Percentiles rank a stretch among this genome's conserved stretches.
Evolutionary conservation across 2,888 invertebrate genomes (phyloP).

Genomic region (Aplocera efformata): DNA sequence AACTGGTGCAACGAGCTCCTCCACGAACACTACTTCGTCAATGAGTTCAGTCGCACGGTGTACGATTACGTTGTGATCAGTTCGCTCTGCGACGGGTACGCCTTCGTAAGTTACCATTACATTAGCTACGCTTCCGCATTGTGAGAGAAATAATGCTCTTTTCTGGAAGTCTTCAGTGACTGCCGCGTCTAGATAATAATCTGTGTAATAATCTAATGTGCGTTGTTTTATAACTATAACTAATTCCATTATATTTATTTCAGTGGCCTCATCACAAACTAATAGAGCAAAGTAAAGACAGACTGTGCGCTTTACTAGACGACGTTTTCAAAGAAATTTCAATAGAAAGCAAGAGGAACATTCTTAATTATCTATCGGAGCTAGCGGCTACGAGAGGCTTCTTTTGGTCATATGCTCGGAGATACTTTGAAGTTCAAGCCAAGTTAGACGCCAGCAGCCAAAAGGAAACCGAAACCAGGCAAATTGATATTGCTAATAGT

Average conservation of each 20-base stretch:
- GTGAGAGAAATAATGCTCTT: too few relatives aligned
- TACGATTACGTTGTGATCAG: conserved; percentile 42
- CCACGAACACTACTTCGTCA: conserved; percentile 27
- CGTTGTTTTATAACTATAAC: not conserved
- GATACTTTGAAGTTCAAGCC: conserved; percentile 21
- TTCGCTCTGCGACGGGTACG: conserved; percentile 49
- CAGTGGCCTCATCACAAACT: conserved; percentile 52
- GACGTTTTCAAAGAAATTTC: conserved; percentile 31
- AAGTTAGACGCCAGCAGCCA: not conserved
- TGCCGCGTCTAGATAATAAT: too few relatives aligned
- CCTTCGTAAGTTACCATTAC: conserved; percentile 49
- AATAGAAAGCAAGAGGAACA: conserved; percentile 1
- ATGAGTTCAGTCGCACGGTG: conserved; percentile 35
- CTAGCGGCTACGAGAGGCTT: conserved; percentile 37
- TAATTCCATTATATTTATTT: conserved; percentile 41
- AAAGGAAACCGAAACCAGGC: not conserved
- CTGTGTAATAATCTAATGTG: not conserved
- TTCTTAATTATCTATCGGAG: conserved; percentile 18
- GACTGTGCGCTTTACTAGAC: conserved; percentile 31
- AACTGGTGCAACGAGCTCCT: conserved; percentile 36
- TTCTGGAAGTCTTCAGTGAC: too few relatives aligned
- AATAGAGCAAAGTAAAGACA: conserved; percentile 34
- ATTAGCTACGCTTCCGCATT: too few relatives aligned
- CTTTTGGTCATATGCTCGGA: conserved; percentile 47
- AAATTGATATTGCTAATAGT: not conserved